phyloP scores from a whole-genome alignment of 2,113 vertebrate genomes.

The Amphilophus citrinellus region DNA sequence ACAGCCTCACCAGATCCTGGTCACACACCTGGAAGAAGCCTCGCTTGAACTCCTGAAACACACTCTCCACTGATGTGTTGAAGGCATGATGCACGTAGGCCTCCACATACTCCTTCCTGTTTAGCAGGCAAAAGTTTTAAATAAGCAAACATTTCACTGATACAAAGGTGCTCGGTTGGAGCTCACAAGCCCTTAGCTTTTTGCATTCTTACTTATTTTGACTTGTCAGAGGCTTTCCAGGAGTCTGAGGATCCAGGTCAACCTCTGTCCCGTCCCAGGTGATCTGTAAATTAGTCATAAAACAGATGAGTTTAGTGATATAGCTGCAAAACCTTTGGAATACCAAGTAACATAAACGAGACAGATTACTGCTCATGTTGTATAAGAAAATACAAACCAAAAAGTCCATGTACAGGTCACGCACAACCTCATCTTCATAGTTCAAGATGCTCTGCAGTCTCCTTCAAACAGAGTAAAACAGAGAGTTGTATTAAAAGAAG shows the following conservation, averaged over 20 bases:
- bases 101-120: constrained; percentile 82
- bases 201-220: constrained; percentile 71
- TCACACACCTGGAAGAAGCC: constrained; percentile 85
- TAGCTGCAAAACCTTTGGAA: neutral
- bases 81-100: constrained; percentile 82
- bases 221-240: constrained; percentile 64
- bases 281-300: constrained; percentile 68
- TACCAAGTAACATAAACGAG: neutral
- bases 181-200: rapidly evolving
- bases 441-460: neutral
- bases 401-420: neutral
- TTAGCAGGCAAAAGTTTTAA: neutral
- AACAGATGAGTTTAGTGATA: neutral
- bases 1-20: constrained; percentile 70
- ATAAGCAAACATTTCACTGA: neutral
- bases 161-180: neutral
- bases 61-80: constrained; percentile 78
- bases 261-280: constrained; percentile 60
- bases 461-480: neutral
- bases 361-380: neutral
- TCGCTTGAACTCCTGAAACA: constrained; percentile 83
- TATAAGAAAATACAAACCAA: neutral
- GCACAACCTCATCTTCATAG: constrained; percentile 12
- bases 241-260: constrained; percentile 71
- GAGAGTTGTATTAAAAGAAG: rapidly evolving